Percentiles rank a stretch among this genome's conserved stretches.
Evolutionary conservation across 30 jellyfish, hydroid and myxozoan species (phyloP).

Genomic region (Chrysaora quinquecirrha): DNA sequence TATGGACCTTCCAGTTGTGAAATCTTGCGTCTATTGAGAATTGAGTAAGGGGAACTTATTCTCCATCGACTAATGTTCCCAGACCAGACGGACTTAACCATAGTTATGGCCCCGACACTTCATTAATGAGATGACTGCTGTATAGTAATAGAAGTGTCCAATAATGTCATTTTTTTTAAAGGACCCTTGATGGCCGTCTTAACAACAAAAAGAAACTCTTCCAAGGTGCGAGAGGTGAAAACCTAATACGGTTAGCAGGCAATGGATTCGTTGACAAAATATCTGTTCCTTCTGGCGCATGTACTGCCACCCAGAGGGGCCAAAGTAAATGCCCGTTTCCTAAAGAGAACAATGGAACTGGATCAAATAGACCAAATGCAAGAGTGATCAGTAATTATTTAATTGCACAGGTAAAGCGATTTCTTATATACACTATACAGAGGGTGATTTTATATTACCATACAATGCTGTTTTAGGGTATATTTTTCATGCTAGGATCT

Average conservation of each 20-base stretch:
- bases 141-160: no score
- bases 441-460: no score
- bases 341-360: constrained; percentile 39
- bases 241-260: constrained; percentile 20
- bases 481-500: no score
- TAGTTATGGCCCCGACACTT: no score
- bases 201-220: constrained; percentile 5
- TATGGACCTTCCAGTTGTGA: no score
- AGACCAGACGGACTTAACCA: no score
- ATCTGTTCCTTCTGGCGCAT: constrained; percentile 37
- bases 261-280: constrained; percentile 28
- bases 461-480: no score
- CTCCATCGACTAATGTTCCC: no score
- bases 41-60: no score
- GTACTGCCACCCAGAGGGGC: constrained; percentile 16
- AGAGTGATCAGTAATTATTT: constrained; percentile 34
- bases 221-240: constrained; percentile 30
- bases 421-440: no score
- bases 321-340: constrained; percentile 28
- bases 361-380: constrained; percentile 36
- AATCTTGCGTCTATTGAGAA: no score
- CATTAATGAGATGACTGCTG: no score
- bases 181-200: constrained; percentile 41
- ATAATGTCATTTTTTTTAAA: neutral
- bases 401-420: constrained; percentile 30